phyloP scores from a whole-genome alignment of 2,888 invertebrate species.

The Belgica antarctica region DNA sequence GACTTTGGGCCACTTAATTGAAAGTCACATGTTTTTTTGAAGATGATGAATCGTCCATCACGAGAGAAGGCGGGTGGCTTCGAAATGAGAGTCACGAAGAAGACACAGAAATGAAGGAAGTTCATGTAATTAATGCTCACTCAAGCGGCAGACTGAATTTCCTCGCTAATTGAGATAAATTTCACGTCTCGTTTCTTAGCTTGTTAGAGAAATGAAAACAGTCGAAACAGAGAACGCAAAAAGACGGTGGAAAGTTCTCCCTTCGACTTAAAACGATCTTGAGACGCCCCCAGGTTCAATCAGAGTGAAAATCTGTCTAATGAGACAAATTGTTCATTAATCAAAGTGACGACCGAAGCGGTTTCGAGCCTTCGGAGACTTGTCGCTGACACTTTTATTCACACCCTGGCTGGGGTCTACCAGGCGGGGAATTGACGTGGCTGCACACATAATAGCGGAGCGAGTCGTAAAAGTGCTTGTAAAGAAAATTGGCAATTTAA shows the following conservation, averaged over 20 bases:
- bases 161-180: constrained; percentile 42
- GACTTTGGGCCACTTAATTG: constrained; percentile 29
- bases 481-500: constrained; percentile 25
- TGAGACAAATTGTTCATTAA: background rate
- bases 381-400: constrained; percentile 16
- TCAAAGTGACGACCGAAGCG: constrained; percentile 4
- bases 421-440: background rate
- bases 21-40: constrained; percentile 43
- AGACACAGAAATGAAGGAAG: constrained; percentile 19
- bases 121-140: constrained; percentile 40
- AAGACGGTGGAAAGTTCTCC: background rate
- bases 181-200: constrained; percentile 1
- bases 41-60: constrained; percentile 33
- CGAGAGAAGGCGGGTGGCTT: background rate
- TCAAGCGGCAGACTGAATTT: constrained; percentile 41
- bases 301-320: constrained; percentile 2
- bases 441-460: background rate
- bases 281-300: background rate
- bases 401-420: background rate
- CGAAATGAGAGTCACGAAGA: background rate
- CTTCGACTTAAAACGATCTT: background rate
- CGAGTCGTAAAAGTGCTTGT: background rate
- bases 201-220: no score
- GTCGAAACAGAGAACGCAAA: no score
- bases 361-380: background rate